Base-by-base conservation (phyloP, 1,140 invertebrate species). In the Drosophila oshimai region DNA sequence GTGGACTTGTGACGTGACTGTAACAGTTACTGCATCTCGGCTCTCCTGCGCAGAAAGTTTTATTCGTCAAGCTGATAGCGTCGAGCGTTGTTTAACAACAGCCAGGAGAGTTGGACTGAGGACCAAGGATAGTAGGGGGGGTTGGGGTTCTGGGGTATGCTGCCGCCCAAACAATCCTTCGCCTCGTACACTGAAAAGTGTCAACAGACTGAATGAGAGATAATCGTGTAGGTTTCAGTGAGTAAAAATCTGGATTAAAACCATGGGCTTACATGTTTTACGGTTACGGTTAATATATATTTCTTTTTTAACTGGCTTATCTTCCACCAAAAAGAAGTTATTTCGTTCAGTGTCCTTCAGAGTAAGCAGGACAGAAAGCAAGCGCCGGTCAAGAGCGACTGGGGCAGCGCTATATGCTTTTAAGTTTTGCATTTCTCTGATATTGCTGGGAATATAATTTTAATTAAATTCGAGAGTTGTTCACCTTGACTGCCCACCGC, bases 21-120 rank as follows among this genome's bases (percentile, higher is more conserved):
- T 28, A 34, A 24, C 31, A 12, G 39, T 49, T 34, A 18, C 28
- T 44, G 53, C 22, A 22, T 22, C 28, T 13, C n/a, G 28, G 45
- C 31, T 15, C 46, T 49, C 46, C 45, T 41, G 49, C 42, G 76
- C 54, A 67, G 57, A 83, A 86, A 72, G 57, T 86, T 78, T 73
- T 80, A 75, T 70, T 86, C 80, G 86, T 84, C 80, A 80, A 86
- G 65, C 65, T 73, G 81, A 80, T 84, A 84, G 72, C 80, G 70
- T 60, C 60, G 74, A 79, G 57, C 74, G 74, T 83, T 83, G 79
- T 74, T 83, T 65, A 83, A 83, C 69, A 77, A 72, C 53, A 54
- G 53, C 22, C 26, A 37, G 22, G 29, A 37, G 41, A 68, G 20
- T 24, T 26, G 47, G 5, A 13, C 22, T 2, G 22, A 31, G 47